These are phyloP conservation scores for Zoanthus solanderi DNA, from an alignment of 92 coral and sea anemone genomes.

Conservation along the genomic window DNA sequence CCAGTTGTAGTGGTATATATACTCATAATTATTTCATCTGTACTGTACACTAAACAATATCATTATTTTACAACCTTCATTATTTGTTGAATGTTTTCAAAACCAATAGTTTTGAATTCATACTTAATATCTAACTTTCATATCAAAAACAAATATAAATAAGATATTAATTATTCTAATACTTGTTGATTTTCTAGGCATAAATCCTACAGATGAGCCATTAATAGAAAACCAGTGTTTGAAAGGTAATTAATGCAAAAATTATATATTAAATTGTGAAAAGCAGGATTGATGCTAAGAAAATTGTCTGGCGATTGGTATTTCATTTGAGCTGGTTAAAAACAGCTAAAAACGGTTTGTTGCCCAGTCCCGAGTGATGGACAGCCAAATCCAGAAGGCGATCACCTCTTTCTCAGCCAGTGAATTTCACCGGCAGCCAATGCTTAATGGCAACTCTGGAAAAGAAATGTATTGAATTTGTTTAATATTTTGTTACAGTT, in stretches of 20 bases:
- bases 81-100: constrained; percentile 11
- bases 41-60: constrained; percentile 1
- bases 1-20: not conserved
- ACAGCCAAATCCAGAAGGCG: constrained; percentile 8
- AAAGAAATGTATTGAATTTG: constrained; percentile 12
- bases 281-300: constrained; percentile 2
- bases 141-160: not conserved
- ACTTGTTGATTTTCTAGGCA: constrained; percentile 5
- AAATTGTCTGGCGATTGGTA: constrained; percentile 7
- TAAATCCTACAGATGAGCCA: constrained; percentile 15
- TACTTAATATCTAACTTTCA: constrained; percentile 5
- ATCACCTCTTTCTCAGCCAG: constrained; percentile 14
- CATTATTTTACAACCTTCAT: constrained; percentile 13
- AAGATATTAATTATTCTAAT: constrained; percentile 6
- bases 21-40: constrained; percentile 2
- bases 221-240: constrained; percentile 5
- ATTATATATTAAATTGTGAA: constrained; percentile 1
- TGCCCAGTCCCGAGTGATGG: constrained; percentile 10
- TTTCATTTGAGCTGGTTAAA: constrained; percentile 10
- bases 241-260: constrained; percentile 10
- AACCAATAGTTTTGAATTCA: constrained; percentile 13
- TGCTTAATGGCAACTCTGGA: constrained; percentile 2
- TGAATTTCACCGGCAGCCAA: constrained; percentile 17
- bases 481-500: constrained; percentile 1
- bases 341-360: constrained; percentile 11